Conservation (phyloP, 1,140 invertebrate species). For the Euglossa dilemma region DNA sequence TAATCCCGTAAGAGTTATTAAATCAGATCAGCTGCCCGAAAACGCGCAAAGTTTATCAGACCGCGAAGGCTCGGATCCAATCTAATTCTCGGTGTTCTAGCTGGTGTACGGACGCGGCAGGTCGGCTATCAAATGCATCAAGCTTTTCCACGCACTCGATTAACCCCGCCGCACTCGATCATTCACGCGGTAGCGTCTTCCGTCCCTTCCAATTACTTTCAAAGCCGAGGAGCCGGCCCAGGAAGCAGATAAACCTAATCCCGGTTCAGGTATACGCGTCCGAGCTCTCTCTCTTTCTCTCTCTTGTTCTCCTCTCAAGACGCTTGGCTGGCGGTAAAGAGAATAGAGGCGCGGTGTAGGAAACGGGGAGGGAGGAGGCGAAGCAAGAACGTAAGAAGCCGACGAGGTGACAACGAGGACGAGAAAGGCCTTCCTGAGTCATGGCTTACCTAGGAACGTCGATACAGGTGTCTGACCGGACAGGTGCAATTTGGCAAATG, state of each 20-base stretch:
- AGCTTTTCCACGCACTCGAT: slow-evolving; percentile 44
- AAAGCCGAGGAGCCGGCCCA: slow-evolving; percentile 14
- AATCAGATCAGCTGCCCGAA: slow-evolving; percentile 5
- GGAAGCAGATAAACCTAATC: slow-evolving; percentile 45
- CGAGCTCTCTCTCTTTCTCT: not conserved
- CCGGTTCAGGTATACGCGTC: slow-evolving; percentile 33
- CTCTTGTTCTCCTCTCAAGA: not conserved
- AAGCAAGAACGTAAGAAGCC: not conserved
- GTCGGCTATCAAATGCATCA: slow-evolving; percentile 28
- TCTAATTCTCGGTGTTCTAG: not conserved
- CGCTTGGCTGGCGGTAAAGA: not conserved
- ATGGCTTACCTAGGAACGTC: slow-evolving; percentile 67
- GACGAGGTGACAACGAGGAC: slow-evolving; percentile 49
- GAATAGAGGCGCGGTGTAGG: slow-evolving; percentile 27
- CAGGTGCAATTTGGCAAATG: slow-evolving; percentile 73
- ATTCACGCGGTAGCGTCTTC: slow-evolving; percentile 37
- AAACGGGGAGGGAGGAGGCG: not conserved
- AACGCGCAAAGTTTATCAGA: slow-evolving; percentile 28
- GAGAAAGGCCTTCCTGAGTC: slow-evolving; percentile 59
- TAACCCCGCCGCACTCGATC: slow-evolving; percentile 32
- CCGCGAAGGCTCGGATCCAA: not conserved
- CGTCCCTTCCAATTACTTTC: slow-evolving; percentile 51
- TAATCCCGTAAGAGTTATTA: slow-evolving; percentile 5
- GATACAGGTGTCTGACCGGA: slow-evolving; percentile 70
- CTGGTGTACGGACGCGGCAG: not conserved